Evolutionary conservation across 2,113 vertebrate genomes (phyloP).

Genomic region (Thermophis baileyi): DNA sequence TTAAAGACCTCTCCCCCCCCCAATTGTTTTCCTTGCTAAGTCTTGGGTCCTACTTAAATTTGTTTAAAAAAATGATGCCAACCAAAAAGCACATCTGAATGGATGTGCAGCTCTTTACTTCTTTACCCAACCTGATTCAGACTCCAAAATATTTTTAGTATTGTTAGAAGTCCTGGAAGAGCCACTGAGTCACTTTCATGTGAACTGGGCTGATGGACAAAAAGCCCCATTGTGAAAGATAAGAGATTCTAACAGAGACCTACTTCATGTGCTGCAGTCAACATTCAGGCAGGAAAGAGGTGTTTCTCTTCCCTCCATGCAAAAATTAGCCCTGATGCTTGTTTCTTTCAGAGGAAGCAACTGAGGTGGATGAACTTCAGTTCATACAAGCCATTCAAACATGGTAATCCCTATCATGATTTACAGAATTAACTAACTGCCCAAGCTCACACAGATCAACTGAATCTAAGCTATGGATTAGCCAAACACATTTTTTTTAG

Average conservation of each 20-base stretch:
- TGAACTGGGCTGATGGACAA: not conserved
- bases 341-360: not conserved
- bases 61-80: too few species aligned
- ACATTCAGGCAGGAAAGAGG: not conserved
- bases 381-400: not conserved
- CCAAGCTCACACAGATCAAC: not conserved
- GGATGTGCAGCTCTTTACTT: not conserved
- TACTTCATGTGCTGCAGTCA: not conserved
- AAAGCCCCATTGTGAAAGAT: not conserved
- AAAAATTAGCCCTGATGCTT: not conserved
- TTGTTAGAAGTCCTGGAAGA: too few species aligned
- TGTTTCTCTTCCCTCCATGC: not conserved
- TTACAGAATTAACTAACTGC: not conserved
- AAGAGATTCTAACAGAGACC: not conserved
- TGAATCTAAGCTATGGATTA: not conserved
- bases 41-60: not conserved
- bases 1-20: not conserved
- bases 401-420: not conserved
- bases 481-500: not conserved
- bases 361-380: not conserved
- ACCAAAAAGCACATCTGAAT: not conserved
- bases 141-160: not conserved
- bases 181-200: not conserved
- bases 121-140: not conserved
- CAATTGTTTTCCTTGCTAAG: not conserved